Conservation (phyloP, 2,888 invertebrate genomes). For the Dolichopus griseipennis region DNA sequence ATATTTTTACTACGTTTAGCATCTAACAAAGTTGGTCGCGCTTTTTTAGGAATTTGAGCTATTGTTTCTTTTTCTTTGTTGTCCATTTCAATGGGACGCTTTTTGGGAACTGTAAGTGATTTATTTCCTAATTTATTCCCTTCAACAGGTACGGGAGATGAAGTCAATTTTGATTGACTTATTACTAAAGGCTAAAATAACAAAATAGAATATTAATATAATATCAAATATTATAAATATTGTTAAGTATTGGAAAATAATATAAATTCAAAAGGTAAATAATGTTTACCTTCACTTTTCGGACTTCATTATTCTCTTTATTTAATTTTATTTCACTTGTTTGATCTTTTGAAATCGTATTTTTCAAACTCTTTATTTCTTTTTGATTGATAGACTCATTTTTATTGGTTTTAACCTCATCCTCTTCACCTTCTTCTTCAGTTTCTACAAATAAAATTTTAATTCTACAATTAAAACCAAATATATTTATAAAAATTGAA, state of each 20-base stretch:
- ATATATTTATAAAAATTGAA: too few relatives aligned
- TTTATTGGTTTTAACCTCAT: slow-evolving; percentile 1
- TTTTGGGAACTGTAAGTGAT: slow-evolving; percentile 22
- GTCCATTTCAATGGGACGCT: slow-evolving; percentile 29
- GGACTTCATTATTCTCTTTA: slow-evolving; percentile 14
- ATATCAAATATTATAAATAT: too few relatives aligned
- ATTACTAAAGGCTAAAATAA: slow-evolving; percentile 33
- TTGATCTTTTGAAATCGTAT: neutral
- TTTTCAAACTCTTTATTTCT: neutral
- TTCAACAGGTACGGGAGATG: neutral
- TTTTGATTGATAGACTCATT: neutral
- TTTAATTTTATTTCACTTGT: neutral
- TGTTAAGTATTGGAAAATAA: neutral
- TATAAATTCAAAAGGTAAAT: too few relatives aligned
- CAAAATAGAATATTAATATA: too few relatives aligned
- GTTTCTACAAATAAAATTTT: neutral
- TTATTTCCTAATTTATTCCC: neutral
- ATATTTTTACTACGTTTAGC: slow-evolving; percentile 35
- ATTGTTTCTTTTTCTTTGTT: slow-evolving; percentile 25
- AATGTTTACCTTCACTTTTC: slow-evolving; percentile 32
- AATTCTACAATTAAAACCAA: too few relatives aligned
- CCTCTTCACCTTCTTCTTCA: slow-evolving; percentile 15
- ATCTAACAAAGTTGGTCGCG: slow-evolving; percentile 35
- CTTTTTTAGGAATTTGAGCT: slow-evolving; percentile 28
- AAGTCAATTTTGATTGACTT: slow-evolving; percentile 32